Percentiles rank a stretch among this genome's conserved stretches.
These are phyloP conservation scores for Drosophila kanekoi DNA, from an alignment of 2,888 invertebrate species.

Conservation along the genomic window DNA sequence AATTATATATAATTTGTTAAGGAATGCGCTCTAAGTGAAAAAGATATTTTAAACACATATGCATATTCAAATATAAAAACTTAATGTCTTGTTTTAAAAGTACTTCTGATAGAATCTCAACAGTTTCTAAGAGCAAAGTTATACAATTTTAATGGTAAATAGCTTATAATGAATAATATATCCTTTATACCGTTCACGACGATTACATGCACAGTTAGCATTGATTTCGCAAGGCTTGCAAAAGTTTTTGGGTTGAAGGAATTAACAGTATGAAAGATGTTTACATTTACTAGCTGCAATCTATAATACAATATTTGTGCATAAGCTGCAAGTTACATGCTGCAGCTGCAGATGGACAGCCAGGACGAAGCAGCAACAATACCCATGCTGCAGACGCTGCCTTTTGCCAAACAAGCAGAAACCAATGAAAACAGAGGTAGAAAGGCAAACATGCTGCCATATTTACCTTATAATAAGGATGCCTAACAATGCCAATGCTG, in stretches of 20 bases:
- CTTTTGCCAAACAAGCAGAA: constrained; percentile 28
- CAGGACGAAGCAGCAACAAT: not conserved
- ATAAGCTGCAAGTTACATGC: not conserved
- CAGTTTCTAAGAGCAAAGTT: no score
- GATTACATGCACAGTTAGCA: no score
- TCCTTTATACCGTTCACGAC: no score
- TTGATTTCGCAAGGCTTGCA: not conserved
- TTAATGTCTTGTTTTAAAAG: no score
- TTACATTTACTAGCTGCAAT: not conserved
- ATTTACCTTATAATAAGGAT: constrained; percentile 33
- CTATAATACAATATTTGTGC: not conserved
- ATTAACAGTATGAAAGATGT: not conserved
- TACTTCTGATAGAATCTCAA: no score
- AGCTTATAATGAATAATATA: no score
- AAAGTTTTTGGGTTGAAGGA: not conserved
- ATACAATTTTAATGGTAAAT: no score
- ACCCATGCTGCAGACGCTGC: not conserved
- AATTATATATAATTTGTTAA: no score
- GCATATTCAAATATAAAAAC: no score
- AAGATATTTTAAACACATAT: no score
- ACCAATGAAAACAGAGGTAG: constrained; percentile 15
- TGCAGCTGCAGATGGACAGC: not conserved
- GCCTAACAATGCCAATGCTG: constrained; percentile 29
- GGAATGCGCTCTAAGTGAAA: no score
- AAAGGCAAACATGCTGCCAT: constrained; percentile 39